Base-by-base conservation (phyloP, 1,140 invertebrate species). In the Sesamia nonagrioides region DNA sequence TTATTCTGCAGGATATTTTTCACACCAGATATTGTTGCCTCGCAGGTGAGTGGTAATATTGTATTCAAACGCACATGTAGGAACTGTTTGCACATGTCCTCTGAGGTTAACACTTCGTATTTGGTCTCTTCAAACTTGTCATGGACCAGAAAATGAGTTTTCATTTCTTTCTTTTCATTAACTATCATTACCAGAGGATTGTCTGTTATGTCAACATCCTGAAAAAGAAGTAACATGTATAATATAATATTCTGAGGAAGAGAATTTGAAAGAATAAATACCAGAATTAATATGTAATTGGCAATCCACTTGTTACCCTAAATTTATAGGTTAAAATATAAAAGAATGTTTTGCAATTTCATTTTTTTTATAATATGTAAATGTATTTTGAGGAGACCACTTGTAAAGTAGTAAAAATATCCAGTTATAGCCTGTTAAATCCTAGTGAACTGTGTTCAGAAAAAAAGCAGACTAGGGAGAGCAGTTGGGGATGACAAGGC, bases 121-220 rank as follows among this genome's bases (percentile, higher is more conserved):
- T 92, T 94, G 27, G 96, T 96, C 78, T 96, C 93, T 89, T 97
- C 96, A 75, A 97, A 93, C 86, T 97, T 97, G 80, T 97, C 96
- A 94, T 97, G 97, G 15, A 97, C 96, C 78, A 97, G 95, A 87
- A 97, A 96, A 80, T 96, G 96, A 11, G 97, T 95, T 85, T 96
- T 94, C 66, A 97, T 85, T 18, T 95, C 95, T 77, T 96, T 95
- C 66, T 95, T 87, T 13, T 95, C 93, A 78, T 95, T 95, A 27
- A 96, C 96, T 84, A 96, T 96, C 35, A 97, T 91, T 77, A 97
- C 93, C 52, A 97, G 94, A 37, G 97, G 97, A 94, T 97, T 97
- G 88, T 97, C 97, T 63, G 97, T 97, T 74, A 97, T 96, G 90
- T 97, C 97, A 82, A 97, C 96, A 88, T 97, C 96, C 95, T 97